Conservation (phyloP, 2,888 invertebrate genomes). For the Melanostoma mellinum region DNA sequence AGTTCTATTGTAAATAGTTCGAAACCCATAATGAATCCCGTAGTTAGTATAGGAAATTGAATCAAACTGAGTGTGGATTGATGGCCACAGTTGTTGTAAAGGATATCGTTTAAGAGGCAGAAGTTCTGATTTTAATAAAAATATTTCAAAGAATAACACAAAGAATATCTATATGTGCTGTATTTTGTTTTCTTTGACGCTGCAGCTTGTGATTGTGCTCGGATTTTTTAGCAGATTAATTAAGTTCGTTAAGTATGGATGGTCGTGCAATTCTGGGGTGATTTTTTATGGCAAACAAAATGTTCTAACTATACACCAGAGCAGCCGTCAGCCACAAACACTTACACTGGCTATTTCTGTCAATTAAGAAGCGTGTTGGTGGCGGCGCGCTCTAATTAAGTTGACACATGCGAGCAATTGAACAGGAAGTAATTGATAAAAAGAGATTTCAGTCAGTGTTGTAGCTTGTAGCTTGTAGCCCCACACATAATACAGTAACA, state of each 20-base stretch:
- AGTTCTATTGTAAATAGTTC: slow-evolving; percentile 63
- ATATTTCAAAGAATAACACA: slow-evolving; percentile 36
- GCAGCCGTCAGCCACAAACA: slow-evolving; percentile 7
- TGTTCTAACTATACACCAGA: not conserved
- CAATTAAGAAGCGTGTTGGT: slow-evolving; percentile 73
- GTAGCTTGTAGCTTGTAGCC: slow-evolving; percentile 32
- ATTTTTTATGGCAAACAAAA: slow-evolving; percentile 19
- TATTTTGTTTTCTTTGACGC: slow-evolving; percentile 7
- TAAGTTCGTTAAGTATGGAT: slow-evolving; percentile 51
- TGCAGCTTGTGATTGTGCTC: slow-evolving; percentile 30
- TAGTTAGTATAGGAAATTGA: slow-evolving; percentile 66
- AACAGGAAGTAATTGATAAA: slow-evolving; percentile 73
- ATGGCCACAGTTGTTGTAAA: slow-evolving; percentile 44
- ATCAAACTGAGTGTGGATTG: slow-evolving; percentile 44
- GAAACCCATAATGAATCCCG: slow-evolving; percentile 13
- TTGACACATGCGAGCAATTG: slow-evolving; percentile 73
- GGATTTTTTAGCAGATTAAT: slow-evolving; percentile 67
- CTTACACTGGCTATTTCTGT: slow-evolving; percentile 51
- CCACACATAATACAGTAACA: slow-evolving; percentile 30
- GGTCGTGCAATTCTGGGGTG: slow-evolving; percentile 7
- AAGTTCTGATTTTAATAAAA: slow-evolving; percentile 67
- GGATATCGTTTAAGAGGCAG: slow-evolving; percentile 32
- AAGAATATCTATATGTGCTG: slow-evolving; percentile 37
- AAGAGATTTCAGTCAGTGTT: slow-evolving; percentile 60
- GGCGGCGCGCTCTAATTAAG: slow-evolving; percentile 73